Base-by-base conservation (phyloP, 2,888 invertebrate species). In the Poecilobothrus nobilitatus region DNA sequence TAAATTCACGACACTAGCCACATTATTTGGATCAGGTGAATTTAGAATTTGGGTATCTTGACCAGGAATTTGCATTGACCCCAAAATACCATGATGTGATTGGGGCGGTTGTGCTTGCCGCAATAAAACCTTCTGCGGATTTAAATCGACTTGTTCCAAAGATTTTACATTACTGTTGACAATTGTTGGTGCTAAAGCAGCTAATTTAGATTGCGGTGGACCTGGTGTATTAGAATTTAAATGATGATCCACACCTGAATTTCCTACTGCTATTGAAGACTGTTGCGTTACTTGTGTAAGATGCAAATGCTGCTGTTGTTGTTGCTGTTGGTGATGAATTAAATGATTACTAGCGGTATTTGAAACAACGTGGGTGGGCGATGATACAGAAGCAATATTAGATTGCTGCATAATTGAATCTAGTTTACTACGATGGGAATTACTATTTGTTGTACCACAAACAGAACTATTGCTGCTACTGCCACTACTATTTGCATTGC, bases 161-260 rank as follows among this genome's bases (percentile, higher is more conserved):
- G 68, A 75, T 74, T 78, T 70, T 73, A 76, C 79, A 69, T 81
- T 79, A 74, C 21, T 33, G 61, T 63, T 22, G 69, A 21, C 70
- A 83, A 84, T 82, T 83, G 85, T 72, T 84, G 77, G 69, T 84
- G 85, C 84, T 72, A 84, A 78, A 74, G 81, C 83, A 63, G 84
- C 82, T 68, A 84, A 74, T 27, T 63, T 63, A n/a, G 63, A 27
- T 27, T 63, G 63, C 18, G 80, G 78, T 66, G 84, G 83, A 64
- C 77, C 84, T 76, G 81, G 76, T 64, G 80, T 78, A 78, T 80
- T 81, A 67, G 81, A 81, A 74, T 80, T 81, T 44, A 80, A 71
- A 76, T 81, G 81, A 74, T 80, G 79, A 72, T 81, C 81, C 72
- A 72, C 71, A 70, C 27, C 70, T 70, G 15, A 71, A 70, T 34